Evolutionary conservation across 2,113 vertebrate species (phyloP).

Genomic region (Oncorhynchus kisutch): DNA sequence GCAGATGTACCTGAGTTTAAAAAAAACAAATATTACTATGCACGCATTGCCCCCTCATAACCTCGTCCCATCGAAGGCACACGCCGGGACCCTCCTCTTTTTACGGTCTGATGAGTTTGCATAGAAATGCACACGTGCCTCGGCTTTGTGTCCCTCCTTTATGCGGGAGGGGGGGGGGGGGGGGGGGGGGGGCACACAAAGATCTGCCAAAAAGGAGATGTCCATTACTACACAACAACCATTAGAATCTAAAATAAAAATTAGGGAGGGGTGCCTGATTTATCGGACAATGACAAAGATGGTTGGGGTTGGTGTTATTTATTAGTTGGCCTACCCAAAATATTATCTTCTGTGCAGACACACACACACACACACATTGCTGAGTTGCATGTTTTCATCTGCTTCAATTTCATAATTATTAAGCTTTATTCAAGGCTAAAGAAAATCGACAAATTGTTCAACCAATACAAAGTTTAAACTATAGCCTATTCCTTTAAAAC

Average conservation of each 20-base stretch:
- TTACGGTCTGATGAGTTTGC: constrained; percentile 80
- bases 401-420: not conserved
- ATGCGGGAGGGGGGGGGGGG: constrained; percentile 26
- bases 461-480: not conserved
- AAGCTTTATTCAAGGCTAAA: not conserved
- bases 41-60: constrained; percentile 33
- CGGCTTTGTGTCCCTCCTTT: constrained; percentile 73
- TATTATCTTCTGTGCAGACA: not conserved
- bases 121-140: constrained; percentile 80
- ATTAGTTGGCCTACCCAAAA: not conserved
- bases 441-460: not conserved
- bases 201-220: constrained; percentile 66
- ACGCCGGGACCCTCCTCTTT: constrained; percentile 79
- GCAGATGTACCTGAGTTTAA: constrained; percentile 79
- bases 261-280: constrained; percentile 8
- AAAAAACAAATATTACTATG: constrained; percentile 25
- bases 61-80: constrained; percentile 65
- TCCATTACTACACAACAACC: constrained; percentile 41
- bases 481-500: not conserved
- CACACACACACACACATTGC: too few relatives aligned
- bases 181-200: constrained; percentile 25
- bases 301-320: not conserved
- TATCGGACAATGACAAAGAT: constrained; percentile 20
- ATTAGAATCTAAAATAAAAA: constrained; percentile 70
- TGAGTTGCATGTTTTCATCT: not conserved